Evolutionary conservation across 2,113 vertebrate species (phyloP).

Genomic region (Chrysochloris asiatica): DNA sequence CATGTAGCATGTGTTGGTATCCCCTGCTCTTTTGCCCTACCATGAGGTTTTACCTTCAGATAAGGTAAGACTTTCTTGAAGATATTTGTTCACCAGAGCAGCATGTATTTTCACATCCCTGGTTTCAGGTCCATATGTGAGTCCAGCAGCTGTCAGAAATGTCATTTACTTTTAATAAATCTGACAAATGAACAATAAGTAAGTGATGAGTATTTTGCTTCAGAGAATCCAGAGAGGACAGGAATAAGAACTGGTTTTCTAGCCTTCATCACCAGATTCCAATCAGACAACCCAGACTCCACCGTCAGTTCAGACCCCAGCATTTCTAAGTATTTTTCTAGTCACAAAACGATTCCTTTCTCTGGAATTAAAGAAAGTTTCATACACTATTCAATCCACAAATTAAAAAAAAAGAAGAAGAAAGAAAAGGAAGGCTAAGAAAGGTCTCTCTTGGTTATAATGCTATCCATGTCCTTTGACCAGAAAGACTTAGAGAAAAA

Average conservation of each 20-base stretch:
- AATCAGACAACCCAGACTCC: not conserved
- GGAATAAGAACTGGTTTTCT: conserved; percentile 2
- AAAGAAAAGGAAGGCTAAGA: not conserved
- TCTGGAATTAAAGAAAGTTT: conserved; percentile 50
- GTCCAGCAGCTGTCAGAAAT: conserved; percentile 43
- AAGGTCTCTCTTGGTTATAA: conserved; percentile 72
- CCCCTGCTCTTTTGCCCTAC: no score
- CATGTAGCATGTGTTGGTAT: not conserved
- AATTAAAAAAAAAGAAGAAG: conserved; percentile 55
- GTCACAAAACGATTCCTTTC: conserved; percentile 38
- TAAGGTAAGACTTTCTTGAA: not conserved
- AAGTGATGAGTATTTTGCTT: conserved; percentile 52
- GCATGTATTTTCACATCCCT: not conserved
- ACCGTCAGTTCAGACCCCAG: not conserved
- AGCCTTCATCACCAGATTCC: conserved; percentile 6
- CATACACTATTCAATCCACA: conserved; percentile 62
- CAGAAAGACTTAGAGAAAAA: conserved; percentile 77
- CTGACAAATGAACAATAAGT: conserved; percentile 64
- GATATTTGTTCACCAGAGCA: not conserved
- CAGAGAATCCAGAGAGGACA: conserved; percentile 37
- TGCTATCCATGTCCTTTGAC: conserved; percentile 82
- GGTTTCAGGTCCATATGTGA: not conserved
- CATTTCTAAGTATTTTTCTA: not conserved
- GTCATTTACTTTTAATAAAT: conserved; percentile 64
- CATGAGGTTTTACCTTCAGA: not conserved